Conservation (phyloP, 2,888 invertebrate species). For the Tubulanus polymorphus region DNA sequence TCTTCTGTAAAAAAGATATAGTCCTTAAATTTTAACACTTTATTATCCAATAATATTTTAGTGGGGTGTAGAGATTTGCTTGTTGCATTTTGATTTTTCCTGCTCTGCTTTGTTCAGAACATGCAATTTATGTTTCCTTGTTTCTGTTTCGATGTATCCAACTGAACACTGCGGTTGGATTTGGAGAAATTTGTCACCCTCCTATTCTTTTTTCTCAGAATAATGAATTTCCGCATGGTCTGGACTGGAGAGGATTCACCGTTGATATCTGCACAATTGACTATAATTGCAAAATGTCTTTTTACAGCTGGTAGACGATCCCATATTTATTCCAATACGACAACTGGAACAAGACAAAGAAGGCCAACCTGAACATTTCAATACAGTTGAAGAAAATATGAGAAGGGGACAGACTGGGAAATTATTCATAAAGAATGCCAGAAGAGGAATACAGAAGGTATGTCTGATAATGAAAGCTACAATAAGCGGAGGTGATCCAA, state of each 20-base stretch:
- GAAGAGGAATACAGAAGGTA: conserved; percentile 35
- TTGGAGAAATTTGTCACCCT: neutral
- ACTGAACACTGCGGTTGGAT: neutral
- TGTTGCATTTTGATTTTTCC: too few species aligned
- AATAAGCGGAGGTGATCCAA: too few species aligned
- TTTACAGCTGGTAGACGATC: conserved; percentile 51
- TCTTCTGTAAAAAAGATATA: too few species aligned
- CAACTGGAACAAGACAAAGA: conserved; percentile 49
- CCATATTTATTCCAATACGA: conserved; percentile 52
- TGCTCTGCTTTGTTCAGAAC: neutral
- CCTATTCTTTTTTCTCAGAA: neutral
- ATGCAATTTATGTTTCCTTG: neutral
- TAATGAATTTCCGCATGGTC: too few species aligned
- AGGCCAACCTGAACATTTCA: conserved; percentile 48
- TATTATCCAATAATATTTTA: too few species aligned
- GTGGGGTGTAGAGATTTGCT: too few species aligned
- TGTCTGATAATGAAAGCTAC: too few species aligned
- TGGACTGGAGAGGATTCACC: too few species aligned
- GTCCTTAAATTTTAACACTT: too few species aligned
- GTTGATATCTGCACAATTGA: too few species aligned
- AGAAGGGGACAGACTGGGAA: conserved; percentile 37
- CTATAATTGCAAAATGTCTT: neutral
- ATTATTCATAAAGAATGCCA: conserved; percentile 30
- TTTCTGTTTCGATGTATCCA: neutral
- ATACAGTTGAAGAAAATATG: conserved; percentile 43